Base-by-base conservation (phyloP, 2,888 invertebrate species). In the Plebejus melissa region DNA sequence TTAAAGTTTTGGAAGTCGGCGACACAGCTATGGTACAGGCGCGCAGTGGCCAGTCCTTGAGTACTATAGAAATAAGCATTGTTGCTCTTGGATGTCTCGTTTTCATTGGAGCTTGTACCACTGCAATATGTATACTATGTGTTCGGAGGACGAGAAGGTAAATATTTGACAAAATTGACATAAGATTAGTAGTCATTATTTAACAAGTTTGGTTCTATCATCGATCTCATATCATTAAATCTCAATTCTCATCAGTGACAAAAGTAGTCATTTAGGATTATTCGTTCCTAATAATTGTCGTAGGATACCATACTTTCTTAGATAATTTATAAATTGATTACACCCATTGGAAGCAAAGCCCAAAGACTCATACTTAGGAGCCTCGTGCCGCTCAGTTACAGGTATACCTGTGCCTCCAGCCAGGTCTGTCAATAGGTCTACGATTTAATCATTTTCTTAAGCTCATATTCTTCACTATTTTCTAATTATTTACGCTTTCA, bases 1-100 rank as follows among this genome's bases (percentile, higher is more conserved):
- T 95, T 82, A 95, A 94, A 74, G 95, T 97, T 6, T 88, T 97
- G 6, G 96, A 96, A 80, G 94, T 96, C 4, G 95, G 95, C 0
- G 92, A 91, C 77, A 89, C 89, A 0, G 83, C 86, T 0, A 85
- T 91, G 81, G 87, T 89, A 69, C 87, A 91, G 82, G 88, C 94
- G 78, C 81, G 91, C 4, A 87, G 87, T 41, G 85, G 85, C 77
- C 84, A 83, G 79, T 83, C 87, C 69, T 88, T 95, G 81, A 96
- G 96, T 38, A 96, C 97, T 0, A 94, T 97, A 82, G 97, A 98
- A 89, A 95, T 97, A 74, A 96, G 97, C 41, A 96, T 97, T 0
- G 95, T 98, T 16, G 96, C 97, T 0, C 93, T 98, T 6, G 97
- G 97, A 3, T 96, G 97, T 79, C 94, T 97, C 74, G 96, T 98